A percentile compares a stretch with the other conserved stretches of the same genome.
Conservation (phyloP, 2,888 invertebrate genomes). For the Bombyx huttoni region DNA sequence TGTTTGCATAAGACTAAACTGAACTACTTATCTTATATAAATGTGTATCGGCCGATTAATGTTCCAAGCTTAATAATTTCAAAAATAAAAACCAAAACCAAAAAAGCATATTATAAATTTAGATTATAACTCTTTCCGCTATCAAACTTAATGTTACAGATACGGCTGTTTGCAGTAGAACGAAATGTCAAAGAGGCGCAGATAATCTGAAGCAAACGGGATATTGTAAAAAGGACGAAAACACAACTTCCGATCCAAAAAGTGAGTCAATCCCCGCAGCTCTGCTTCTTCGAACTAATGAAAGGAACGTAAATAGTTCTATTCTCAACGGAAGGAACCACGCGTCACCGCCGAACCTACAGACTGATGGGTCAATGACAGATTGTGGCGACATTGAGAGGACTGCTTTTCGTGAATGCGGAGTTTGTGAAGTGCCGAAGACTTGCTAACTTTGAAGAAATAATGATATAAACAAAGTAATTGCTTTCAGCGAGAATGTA, state of each 20-base stretch:
- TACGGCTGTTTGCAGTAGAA: not conserved
- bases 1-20: too few relatives aligned
- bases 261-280: slow-evolving; percentile 45
- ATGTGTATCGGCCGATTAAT: too few relatives aligned
- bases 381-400: slow-evolving; percentile 56
- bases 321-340: slow-evolving; percentile 31
- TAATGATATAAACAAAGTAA: not conserved
- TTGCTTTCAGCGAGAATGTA: too few relatives aligned
- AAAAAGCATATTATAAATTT: too few relatives aligned
- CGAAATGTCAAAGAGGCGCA: not conserved
- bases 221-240: slow-evolving; percentile 43
- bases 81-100: too few relatives aligned
- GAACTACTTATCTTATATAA: too few relatives aligned
- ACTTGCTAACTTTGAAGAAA: not conserved
- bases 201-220: slow-evolving; percentile 7
- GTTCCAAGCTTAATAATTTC: too few relatives aligned
- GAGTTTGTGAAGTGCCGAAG: not conserved
- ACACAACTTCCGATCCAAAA: slow-evolving; percentile 64
- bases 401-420: not conserved
- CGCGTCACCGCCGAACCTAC: slow-evolving; percentile 38
- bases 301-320: slow-evolving; percentile 61
- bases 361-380: slow-evolving; percentile 43
- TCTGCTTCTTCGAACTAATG: slow-evolving; percentile 62
- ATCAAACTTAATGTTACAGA: not conserved
- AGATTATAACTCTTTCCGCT: too few relatives aligned